phyloP scores from a whole-genome alignment of 2,113 vertebrate genomes.

The Nycticryphes semicollaris region DNA sequence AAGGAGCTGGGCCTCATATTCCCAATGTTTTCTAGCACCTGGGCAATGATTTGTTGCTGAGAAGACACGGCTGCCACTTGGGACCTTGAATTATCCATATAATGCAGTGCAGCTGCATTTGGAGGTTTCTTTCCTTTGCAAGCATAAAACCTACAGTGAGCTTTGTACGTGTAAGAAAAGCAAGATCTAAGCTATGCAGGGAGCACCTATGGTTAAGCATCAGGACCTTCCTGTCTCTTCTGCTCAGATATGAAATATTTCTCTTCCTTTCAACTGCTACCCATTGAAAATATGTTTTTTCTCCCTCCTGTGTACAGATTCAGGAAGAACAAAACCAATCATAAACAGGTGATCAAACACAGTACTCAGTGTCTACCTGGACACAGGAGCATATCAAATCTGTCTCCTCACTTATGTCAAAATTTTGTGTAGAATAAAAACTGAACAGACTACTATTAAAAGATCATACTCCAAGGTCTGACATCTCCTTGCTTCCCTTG shows the following conservation, averaged over 20 bases:
- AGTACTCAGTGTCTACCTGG: neutral
- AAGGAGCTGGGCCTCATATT: neutral
- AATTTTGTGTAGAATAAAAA: neutral
- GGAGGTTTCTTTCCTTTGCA: neutral
- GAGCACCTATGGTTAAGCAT: neutral
- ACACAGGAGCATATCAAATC: neutral
- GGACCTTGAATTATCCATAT: neutral
- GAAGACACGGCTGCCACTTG: neutral
- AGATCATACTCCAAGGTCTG: neutral
- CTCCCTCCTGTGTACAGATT: neutral
- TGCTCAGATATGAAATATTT: neutral
- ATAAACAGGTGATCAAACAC: neutral
- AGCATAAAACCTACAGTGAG: neutral
- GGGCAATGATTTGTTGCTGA: neutral
- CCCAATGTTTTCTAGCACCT: neutral
- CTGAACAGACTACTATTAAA: neutral
- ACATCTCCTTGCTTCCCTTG: neutral
- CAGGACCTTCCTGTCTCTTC: neutral
- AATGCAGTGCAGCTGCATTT: neutral
- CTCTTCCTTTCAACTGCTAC: slow-evolving; percentile 6
- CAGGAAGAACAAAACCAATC: neutral
- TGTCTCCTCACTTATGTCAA: neutral
- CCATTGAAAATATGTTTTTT: neutral
- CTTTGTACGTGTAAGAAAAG: neutral
- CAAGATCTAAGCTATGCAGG: neutral